These are phyloP conservation scores for Drosophila bifasciata DNA, from an alignment of 1,140 invertebrate genomes.

Conservation along the genomic window DNA sequence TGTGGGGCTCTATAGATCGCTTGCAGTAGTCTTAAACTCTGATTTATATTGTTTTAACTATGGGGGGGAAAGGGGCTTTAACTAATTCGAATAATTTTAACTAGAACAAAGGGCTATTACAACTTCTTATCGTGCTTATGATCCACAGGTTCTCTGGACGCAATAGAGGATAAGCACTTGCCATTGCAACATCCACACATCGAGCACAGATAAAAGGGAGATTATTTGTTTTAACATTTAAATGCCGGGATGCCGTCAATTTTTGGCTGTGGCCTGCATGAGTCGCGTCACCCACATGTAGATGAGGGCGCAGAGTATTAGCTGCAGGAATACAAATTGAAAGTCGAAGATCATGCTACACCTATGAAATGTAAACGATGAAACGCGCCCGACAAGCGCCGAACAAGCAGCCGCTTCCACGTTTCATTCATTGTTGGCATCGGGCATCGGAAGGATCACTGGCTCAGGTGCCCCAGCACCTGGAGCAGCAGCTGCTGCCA, in stretches of 20 bases:
- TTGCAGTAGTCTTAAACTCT: constrained; percentile 58
- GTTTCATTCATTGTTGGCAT: constrained; percentile 79
- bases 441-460: constrained; percentile 36
- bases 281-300: constrained; percentile 64
- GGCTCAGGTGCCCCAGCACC: neutral
- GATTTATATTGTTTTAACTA: constrained; percentile 41
- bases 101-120: constrained; percentile 37
- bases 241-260: constrained; percentile 65
- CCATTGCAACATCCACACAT: constrained; percentile 31
- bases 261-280: constrained; percentile 7
- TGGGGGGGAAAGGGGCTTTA: constrained; percentile 4
- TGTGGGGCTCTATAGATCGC: constrained; percentile 33
- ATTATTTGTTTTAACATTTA: constrained; percentile 63
- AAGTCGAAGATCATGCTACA: constrained; percentile 72
- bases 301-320: constrained; percentile 67
- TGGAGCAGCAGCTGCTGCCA: constrained; percentile 10
- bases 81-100: constrained; percentile 46
- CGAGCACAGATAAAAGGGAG: constrained; percentile 52
- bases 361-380: constrained; percentile 65
- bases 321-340: constrained; percentile 76
- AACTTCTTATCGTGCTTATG: constrained; percentile 10
- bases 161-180: constrained; percentile 15
- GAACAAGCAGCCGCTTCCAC: constrained; percentile 75
- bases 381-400: constrained; percentile 83
- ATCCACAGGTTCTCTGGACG: constrained; percentile 14